These are phyloP conservation scores for Reticulitermes lucifugus DNA, from an alignment of 2,888 invertebrate species.

Conservation along the genomic window DNA sequence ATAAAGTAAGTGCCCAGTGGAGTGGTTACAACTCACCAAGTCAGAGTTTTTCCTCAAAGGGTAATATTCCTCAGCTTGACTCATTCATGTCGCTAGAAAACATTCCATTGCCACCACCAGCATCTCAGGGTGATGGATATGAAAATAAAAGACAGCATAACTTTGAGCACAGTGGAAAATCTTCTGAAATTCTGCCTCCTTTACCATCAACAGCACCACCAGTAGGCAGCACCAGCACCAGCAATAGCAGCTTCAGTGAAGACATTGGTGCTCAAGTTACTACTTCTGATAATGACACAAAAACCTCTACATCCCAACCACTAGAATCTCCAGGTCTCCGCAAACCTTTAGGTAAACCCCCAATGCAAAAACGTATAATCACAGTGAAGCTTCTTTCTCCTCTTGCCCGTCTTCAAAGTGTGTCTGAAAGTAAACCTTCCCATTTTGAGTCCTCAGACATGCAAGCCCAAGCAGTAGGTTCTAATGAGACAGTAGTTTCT, in stretches of 20 bases:
- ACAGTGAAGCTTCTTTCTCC: slow-evolving; percentile 49
- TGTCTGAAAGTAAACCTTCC: not conserved
- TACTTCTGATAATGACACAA: not conserved
- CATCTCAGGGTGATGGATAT: slow-evolving; percentile 27
- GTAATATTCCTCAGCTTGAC: not conserved
- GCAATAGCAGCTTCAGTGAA: not conserved
- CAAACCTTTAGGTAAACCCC: slow-evolving; percentile 20
- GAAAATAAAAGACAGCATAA: not conserved
- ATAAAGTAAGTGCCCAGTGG: slow-evolving; percentile 2
- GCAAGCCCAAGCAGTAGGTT: not conserved
- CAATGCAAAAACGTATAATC: slow-evolving; percentile 41
- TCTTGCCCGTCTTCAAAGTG: slow-evolving; percentile 26
- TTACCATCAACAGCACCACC: not conserved
- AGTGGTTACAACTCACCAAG: not conserved
- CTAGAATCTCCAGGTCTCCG: not conserved
- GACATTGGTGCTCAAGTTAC: not conserved
- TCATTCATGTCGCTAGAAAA: slow-evolving; percentile 38
- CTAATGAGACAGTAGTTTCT: slow-evolving; percentile 9
- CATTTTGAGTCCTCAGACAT: not conserved
- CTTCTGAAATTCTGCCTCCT: not conserved
- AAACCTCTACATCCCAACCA: not conserved
- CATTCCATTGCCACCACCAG: slow-evolving; percentile 50
- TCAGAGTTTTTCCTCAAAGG: not conserved
- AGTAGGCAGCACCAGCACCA: not conserved
- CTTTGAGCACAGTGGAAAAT: not conserved